Base-by-base conservation (phyloP, 1,140 invertebrate species). In the Tetramorium simillimum region DNA sequence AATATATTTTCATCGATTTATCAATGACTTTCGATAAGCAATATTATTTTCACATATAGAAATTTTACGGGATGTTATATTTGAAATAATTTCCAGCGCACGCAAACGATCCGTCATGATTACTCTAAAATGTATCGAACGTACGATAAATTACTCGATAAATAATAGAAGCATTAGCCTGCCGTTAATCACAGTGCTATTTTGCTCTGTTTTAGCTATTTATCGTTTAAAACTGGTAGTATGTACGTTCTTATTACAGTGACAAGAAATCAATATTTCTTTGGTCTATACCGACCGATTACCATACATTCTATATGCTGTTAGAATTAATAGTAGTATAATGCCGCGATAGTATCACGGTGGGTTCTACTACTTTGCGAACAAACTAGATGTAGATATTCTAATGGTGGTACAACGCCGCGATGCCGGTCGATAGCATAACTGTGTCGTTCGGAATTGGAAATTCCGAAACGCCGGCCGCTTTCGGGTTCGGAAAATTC, bases 311-410 rank as follows among this genome's bases (percentile, higher is more conserved):
- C 69, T 75, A 40, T 51, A 81, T 56, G 78, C 69, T 62, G 69
- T 75, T 84, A 49, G 67, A 84, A 84, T 84, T 84, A 84, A 84
- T 84, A 84, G 69, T 40, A n/a, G 80, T 46, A 73, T 84, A 84
- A 84, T 84, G 28, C 53, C 40, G 43, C 40, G 80, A 84, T 84
- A 75, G 18, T 62, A 75, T 84, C 80, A 40, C 33, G 43, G 53
- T 69, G 33, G 53, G 53, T 84, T 84, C 69, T 75, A 84, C 80
- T 73, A 84, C 80, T 84, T 73, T 84, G 69, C 69, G 80, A 84
- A 84, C 80, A 84, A 84, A 84, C 80, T 58, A 84, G 80, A 84
- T 84, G 80, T 84, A 75, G 80, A 84, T 84, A 84, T 84, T 84
- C 80, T 75, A 84, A 84, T 84, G 28, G 51, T 6, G 51, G 40